These are phyloP conservation scores for Hypotaenidia okinawae DNA, from an alignment of 2,797 vertebrate genomes.

Conservation along the genomic window DNA sequence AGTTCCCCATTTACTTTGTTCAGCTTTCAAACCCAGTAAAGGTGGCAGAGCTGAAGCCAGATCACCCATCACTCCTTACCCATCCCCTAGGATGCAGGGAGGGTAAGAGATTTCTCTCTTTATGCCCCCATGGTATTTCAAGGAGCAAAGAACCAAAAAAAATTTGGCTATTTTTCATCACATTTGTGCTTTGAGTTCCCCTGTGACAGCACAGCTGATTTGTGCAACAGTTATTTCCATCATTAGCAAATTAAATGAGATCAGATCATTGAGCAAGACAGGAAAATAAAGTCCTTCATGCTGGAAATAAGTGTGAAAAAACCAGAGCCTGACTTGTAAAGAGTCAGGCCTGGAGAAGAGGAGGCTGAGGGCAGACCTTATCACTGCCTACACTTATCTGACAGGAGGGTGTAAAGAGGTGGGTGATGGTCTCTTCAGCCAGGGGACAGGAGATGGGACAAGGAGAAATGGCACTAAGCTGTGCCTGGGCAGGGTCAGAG, in stretches of 20 bases:
- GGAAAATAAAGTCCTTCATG: neutral
- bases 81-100: too few relatives aligned
- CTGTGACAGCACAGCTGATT: neutral
- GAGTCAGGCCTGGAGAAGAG: neutral
- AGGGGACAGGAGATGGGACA: too few relatives aligned
- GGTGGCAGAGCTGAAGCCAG: neutral
- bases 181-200: neutral
- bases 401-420: too few relatives aligned
- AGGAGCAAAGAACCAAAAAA: neutral
- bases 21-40: neutral
- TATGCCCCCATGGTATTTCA: neutral
- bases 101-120: neutral
- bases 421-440: too few relatives aligned
- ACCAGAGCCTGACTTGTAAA: neutral
- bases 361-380: too few relatives aligned
- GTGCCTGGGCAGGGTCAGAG: too few relatives aligned
- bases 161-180: neutral
- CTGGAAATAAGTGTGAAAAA: neutral
- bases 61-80: neutral
- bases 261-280: neutral
- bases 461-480: too few relatives aligned
- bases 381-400: too few relatives aligned
- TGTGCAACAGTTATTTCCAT: neutral
- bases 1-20: neutral
- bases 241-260: too few relatives aligned